Evolutionary conservation across 1,140 invertebrate species (phyloP).

Genomic region (Teleopsis dalmanni): DNA sequence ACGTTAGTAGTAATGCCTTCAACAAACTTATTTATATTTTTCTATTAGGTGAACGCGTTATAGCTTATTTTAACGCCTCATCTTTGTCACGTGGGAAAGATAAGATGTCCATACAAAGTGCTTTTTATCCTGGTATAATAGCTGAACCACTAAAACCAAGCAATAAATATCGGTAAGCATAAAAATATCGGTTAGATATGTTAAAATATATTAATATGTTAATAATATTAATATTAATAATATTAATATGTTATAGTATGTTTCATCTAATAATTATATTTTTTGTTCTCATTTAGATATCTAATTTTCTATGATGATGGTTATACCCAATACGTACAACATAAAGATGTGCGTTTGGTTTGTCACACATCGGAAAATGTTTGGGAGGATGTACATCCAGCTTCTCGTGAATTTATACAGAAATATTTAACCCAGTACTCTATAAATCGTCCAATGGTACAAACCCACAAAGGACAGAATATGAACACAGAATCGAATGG

Average conservation of each 20-base stretch:
- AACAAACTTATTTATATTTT: not conserved
- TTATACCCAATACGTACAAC: conserved; percentile 79
- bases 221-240: no score
- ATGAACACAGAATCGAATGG: conserved; percentile 84
- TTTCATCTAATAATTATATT: not conserved
- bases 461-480: conserved; percentile 66
- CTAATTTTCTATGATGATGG: conserved; percentile 96
- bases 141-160: conserved; percentile 76
- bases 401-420: conserved; percentile 74
- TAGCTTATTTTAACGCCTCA: conserved; percentile 72
- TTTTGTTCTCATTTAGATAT: conserved; percentile 54
- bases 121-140: conserved; percentile 80
- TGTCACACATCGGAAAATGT: conserved; percentile 64
- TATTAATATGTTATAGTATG: no score
- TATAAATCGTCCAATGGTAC: conserved; percentile 88
- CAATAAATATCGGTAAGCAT: conserved; percentile 68
- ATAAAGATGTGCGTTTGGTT: conserved; percentile 64
- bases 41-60: conserved; percentile 57
- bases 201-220: no score
- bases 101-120: conserved; percentile 28
- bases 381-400: conserved; percentile 81
- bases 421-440: conserved; percentile 74
- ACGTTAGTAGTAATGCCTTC: not conserved
- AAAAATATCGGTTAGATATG: not conserved
- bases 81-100: conserved; percentile 29